Evolutionary conservation across 2,888 invertebrate genomes (phyloP).

Genomic region (Metopia argyrocephala): DNA sequence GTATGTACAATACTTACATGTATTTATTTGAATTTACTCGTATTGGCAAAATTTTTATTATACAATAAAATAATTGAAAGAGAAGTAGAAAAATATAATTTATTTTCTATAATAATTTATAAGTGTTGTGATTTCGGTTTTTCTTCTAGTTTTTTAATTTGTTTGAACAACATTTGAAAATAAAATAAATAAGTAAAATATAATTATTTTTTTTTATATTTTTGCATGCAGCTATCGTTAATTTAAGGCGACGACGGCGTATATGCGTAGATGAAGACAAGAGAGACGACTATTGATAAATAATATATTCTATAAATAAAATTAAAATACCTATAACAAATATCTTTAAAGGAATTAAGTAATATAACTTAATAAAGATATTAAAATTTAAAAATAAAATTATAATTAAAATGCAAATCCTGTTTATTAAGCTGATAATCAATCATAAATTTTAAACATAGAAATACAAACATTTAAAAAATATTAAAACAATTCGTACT

Average conservation of each 20-base stretch:
- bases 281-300: constrained; percentile 60
- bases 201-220: constrained; percentile 51
- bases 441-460: constrained; percentile 38
- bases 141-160: neutral
- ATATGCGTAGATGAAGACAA: constrained; percentile 63
- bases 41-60: too few relatives aligned
- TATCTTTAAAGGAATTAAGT: constrained; percentile 44
- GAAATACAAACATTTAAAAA: constrained; percentile 6
- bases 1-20: too few relatives aligned
- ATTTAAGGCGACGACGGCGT: constrained; percentile 63
- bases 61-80: too few relatives aligned
- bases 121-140: neutral
- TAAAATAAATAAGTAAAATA: constrained; percentile 10
- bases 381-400: constrained; percentile 46
- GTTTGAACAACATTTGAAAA: constrained; percentile 13
- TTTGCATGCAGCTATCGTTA: constrained; percentile 63
- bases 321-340: constrained; percentile 48
- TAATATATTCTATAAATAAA: constrained; percentile 41
- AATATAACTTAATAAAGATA: constrained; percentile 44
- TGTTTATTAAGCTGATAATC: constrained; percentile 45
- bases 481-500: constrained; percentile 27
- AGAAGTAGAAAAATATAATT: too few relatives aligned
- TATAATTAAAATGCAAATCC: constrained; percentile 54
- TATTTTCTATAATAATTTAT: neutral
- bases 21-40: too few relatives aligned